A percentile compares a stretch with the other conserved stretches of the same genome.
These are phyloP conservation scores for Timema cristinae DNA, from an alignment of 2,888 invertebrate genomes.

Conservation along the genomic window DNA sequence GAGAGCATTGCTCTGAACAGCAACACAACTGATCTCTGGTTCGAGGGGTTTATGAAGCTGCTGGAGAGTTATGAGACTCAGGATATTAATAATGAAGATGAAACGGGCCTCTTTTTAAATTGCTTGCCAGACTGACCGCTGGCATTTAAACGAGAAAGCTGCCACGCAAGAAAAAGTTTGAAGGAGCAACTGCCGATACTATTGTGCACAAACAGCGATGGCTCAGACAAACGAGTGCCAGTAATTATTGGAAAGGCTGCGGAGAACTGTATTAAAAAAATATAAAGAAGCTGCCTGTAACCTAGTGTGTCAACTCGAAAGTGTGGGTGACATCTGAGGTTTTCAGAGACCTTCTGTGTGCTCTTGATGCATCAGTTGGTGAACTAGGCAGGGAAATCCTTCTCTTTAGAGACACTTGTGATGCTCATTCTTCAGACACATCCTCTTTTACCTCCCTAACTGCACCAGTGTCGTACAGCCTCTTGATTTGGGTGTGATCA, in stretches of 20 bases:
- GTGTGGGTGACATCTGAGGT: no score
- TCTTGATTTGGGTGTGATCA: no score
- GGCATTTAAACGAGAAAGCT: slow-evolving; percentile 18
- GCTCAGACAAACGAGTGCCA: slow-evolving; percentile 12
- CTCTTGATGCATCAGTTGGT: no score
- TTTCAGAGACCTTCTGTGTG: no score
- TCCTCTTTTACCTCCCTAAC: no score
- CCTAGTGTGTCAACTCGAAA: no score
- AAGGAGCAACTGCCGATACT: slow-evolving; percentile 20
- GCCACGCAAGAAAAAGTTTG: slow-evolving; percentile 20
- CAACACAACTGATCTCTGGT: neutral
- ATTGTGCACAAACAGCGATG: slow-evolving; percentile 14
- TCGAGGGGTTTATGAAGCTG: neutral
- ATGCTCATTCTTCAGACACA: no score
- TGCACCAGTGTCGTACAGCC: no score
- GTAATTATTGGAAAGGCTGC: slow-evolving; percentile 18
- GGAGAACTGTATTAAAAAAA: slow-evolving; percentile 17
- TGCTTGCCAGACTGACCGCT: slow-evolving; percentile 13
- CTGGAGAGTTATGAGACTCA: slow-evolving; percentile 18
- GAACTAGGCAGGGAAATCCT: no score
- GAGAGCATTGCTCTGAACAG: slow-evolving; percentile 18
- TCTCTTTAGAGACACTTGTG: no score
- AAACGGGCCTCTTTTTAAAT: slow-evolving; percentile 17
- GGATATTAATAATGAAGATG: no score
- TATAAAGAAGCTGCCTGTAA: no score